Conservation (phyloP, 2,888 invertebrate genomes). For the Euplexia lucipara region DNA sequence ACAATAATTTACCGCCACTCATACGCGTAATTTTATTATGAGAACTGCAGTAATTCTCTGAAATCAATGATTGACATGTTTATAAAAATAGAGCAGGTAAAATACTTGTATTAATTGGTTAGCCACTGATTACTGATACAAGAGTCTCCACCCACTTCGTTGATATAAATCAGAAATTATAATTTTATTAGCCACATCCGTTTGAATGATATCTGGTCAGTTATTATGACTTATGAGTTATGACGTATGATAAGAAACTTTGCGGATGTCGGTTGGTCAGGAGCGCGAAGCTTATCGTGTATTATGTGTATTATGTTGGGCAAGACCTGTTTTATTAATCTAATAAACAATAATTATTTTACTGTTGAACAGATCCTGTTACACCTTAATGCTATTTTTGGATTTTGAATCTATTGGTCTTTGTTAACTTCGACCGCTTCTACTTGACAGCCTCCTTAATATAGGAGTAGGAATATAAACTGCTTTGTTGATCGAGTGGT, state of each 20-base stretch:
- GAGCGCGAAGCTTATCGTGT: conserved; percentile 50
- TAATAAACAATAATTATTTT: conserved; percentile 37
- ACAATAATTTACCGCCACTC: conserved; percentile 64
- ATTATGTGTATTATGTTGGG: conserved; percentile 35
- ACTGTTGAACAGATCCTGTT: conserved; percentile 43
- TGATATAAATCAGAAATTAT: conserved; percentile 82
- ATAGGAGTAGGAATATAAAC: too few relatives aligned
- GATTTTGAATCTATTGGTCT: background rate
- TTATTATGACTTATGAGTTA: conserved; percentile 38
- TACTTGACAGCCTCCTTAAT: too few relatives aligned
- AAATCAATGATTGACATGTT: conserved; percentile 52
- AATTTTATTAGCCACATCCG: conserved; percentile 85
- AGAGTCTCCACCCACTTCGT: conserved; percentile 77
- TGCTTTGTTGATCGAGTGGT: too few relatives aligned
- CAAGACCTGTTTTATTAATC: conserved; percentile 41
- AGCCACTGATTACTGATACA: conserved; percentile 56
- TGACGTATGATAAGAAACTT: conserved; percentile 61
- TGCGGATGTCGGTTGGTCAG: conserved; percentile 70
- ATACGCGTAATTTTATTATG: conserved; percentile 39
- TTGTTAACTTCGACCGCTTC: too few relatives aligned
- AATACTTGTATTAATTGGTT: conserved; percentile 63
- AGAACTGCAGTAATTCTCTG: conserved; percentile 41
- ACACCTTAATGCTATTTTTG: conserved; percentile 2
- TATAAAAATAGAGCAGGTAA: conserved; percentile 52
- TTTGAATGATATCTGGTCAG: conserved; percentile 80